These are phyloP conservation scores for Synaphobranchus kaupii DNA, from an alignment of 2,797 vertebrate genomes.

Conservation along the genomic window DNA sequence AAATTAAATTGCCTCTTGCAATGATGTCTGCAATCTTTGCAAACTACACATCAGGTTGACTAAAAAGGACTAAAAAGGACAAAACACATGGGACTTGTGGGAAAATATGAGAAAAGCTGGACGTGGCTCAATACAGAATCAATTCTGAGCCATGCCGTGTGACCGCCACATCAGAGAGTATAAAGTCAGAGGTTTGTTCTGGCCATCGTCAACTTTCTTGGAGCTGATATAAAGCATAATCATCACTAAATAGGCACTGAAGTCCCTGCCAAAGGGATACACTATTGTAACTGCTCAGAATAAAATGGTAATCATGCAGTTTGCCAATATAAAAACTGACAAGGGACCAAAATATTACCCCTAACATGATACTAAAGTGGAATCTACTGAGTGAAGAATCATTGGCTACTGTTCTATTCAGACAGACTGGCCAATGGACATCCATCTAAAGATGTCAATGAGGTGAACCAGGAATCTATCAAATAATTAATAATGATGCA, in stretches of 20 bases:
- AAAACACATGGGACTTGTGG: constrained; percentile 1
- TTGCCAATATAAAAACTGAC: constrained; percentile 1
- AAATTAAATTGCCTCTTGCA: background rate
- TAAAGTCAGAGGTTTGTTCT: background rate
- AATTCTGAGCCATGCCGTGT: constrained; percentile 1
- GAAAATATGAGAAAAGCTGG: constrained; percentile 16
- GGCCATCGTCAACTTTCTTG: constrained; percentile 12
- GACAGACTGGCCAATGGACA: background rate
- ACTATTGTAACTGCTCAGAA: constrained; percentile 3
- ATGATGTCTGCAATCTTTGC: too few species aligned
- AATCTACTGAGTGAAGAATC: background rate
- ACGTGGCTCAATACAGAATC: constrained; percentile 26
- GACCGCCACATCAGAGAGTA: background rate
- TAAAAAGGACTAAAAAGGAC: background rate
- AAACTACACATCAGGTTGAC: constrained; percentile 11
- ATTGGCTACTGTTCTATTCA: background rate
- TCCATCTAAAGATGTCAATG: constrained; percentile 9
- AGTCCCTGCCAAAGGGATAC: constrained; percentile 11
- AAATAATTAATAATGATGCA: constrained; percentile 40
- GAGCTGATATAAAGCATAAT: constrained; percentile 20
- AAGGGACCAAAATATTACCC: constrained; percentile 13
- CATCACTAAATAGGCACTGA: constrained; percentile 1
- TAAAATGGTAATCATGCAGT: background rate
- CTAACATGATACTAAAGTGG: background rate
- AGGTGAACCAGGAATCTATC: constrained; percentile 30